Conservation (phyloP, 2,113 vertebrate species). For the Tachuris rubrigastra region DNA sequence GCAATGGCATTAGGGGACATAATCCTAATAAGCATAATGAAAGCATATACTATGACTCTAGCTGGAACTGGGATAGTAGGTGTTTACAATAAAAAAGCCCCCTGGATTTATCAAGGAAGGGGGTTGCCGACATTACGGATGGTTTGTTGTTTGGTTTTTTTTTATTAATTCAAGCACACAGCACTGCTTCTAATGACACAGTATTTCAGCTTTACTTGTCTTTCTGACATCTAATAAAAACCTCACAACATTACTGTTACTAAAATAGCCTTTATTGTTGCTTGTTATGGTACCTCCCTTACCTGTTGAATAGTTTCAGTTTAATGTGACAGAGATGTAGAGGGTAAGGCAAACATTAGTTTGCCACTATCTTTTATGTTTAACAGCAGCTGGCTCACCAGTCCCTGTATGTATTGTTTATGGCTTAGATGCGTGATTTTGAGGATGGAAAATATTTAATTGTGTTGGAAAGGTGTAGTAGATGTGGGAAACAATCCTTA, state of each 20-base stretch:
- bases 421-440: not conserved
- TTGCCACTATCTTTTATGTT: not conserved
- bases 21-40: not conserved
- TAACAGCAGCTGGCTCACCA: not conserved
- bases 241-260: not conserved
- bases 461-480: not conserved
- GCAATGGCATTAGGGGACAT: not conserved
- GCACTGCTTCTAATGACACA: not conserved
- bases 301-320: not conserved
- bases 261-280: not conserved
- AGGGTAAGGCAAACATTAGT: not conserved
- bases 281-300: not conserved
- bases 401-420: not conserved
- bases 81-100: not conserved
- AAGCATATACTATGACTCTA: not conserved
- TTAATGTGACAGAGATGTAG: not conserved
- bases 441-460: not conserved
- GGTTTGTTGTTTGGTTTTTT: not conserved
- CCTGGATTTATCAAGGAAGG: rapidly evolving
- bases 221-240: not conserved
- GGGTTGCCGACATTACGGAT: not conserved
- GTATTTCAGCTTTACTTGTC: not conserved
- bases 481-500: not conserved
- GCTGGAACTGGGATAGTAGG: not conserved
- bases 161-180: not conserved